Evolutionary conservation across 2,888 invertebrate genomes (phyloP), one percentile per base, ranked within the genome.

Genomic region (Ectemnius cavifrons): DNA sequence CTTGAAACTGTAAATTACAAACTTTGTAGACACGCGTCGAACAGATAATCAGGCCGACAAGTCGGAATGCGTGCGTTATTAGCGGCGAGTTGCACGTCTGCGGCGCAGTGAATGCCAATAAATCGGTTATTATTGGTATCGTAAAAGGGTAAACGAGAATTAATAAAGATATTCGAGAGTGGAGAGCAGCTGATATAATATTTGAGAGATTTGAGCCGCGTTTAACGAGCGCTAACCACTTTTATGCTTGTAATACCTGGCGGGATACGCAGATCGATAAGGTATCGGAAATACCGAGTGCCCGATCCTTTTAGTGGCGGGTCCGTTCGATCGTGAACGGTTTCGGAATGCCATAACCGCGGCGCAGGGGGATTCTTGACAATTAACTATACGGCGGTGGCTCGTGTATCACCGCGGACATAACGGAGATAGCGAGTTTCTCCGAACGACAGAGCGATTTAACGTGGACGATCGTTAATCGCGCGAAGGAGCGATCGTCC

Each of bases 341-440:
- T 75, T 72, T 82, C 72, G 80, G 82, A 84, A 85, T 84, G 79
- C 82, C 79, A 85, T 84, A 83, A 85, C 80, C 79, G 80, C 37
- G 37, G 37, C 37, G 83, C 77, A 74, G 62, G 74, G 70, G 73
- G 73, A 85, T 84, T 86, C 85, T 73, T 79, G 77, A 82, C 83
- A 82, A 86, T 86, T 85, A 85, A 86, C 86, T 73, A 85, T 83
- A 61, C 79, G 66, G 72, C 63, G 68, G 77, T 78, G 78, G 82
- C 78, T 76, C 85, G 83, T 87, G 83, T 76, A 86, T 86, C 86
- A 82, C 63, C 46, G 46, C 56, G 64, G 73, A 84, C 79, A 66
- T 82, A 73, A 78, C 76, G 69, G 68, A 81, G 82, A 85, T 85
- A 82, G 77, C 73, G 73, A 69, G 77, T 70, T 72, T 82, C 77